Percentiles rank a stretch among this genome's conserved stretches.
phyloP scores from a whole-genome alignment of 2,888 invertebrate genomes.

The Rugalucina vietnamica region DNA sequence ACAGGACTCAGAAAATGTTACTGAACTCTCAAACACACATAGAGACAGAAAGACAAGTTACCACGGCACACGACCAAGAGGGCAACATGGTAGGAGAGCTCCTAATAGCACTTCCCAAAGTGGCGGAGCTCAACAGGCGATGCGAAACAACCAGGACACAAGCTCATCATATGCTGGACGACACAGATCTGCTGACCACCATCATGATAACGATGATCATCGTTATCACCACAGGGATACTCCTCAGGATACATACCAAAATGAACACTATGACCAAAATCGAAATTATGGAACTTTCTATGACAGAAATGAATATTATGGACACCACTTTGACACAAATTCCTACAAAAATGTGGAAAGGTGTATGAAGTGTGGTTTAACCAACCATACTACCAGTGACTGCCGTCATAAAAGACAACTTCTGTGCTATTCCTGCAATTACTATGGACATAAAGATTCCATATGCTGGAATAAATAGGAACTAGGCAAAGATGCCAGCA shows the following conservation, averaged over 20 bases:
- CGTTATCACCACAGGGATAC: not conserved
- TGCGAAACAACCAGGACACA: not conserved
- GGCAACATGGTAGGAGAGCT: not conserved
- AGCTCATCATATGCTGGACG: not conserved
- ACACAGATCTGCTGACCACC: not conserved
- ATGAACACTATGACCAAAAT: not conserved
- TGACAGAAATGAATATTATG: too few species aligned
- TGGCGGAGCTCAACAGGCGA: not conserved
- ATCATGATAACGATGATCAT: not conserved
- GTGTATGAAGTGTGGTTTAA: conserved; percentile 8
- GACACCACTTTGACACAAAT: too few species aligned
- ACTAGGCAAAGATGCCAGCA: conserved; percentile 16
- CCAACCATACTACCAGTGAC: not conserved
- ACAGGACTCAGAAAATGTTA: not conserved
- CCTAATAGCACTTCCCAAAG: not conserved
- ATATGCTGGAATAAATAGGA: conserved; percentile 14
- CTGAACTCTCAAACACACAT: not conserved
- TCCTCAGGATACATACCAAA: not conserved
- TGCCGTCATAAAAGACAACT: conserved; percentile 7
- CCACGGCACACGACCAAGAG: too few species aligned
- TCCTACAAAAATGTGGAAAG: too few species aligned
- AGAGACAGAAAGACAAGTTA: too few species aligned
- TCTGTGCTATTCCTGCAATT: not conserved
- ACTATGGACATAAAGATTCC: conserved; percentile 2
- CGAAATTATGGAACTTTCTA: too few species aligned